Evolutionary conservation across 2,888 invertebrate genomes (phyloP), one percentile per base, ranked within the genome.

Genomic region (Margaritifera margaritifera): DNA sequence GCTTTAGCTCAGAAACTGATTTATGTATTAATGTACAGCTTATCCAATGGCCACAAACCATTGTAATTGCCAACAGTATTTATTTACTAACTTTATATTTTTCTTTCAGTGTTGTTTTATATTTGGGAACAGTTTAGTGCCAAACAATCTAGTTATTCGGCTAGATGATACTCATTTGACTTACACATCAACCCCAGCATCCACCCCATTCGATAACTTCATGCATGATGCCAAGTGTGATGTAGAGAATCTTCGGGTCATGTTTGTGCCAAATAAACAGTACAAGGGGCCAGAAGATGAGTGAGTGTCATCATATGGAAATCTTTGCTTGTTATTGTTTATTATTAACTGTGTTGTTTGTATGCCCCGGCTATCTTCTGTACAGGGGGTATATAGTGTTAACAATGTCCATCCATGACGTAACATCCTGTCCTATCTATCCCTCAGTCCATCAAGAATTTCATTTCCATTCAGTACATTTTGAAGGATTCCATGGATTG

Each of bases 161-260:
- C 94, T 97, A 63, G 98, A 98, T 90, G 98, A 98, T 90, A 95
- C 96, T 15, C 96, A 97, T 89, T 94, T 97, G 89, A 94, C 96
- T 51, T 98, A 98, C 89, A 97, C 98, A 73, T 97, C 97, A 11
- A 97, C 97, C 89, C 96, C 97, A 6, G 96, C 98, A 0, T 96
- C 96, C 3, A 97, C 97, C 20, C 94, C 95, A 51, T 92, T 97
- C 74, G 98, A 98, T 90, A 93, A 95, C 89, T 95, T 98, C 80
- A 98, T 98, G 96, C 98, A 98, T 90, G 95, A 97, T 83, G 94
- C 96, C 18, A 98, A 97, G 90, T 96, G 95, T 71, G 95, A 96
- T 90, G 95, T 96, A 8, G 98, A 99, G 89, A 98, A 97, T 90
- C 95, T 97, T 75, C 95, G 96, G 81, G 91, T 98, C 0, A 95